phyloP scores from a whole-genome alignment of 2,797 vertebrate species.

The Hyperoplus lanceolatus region DNA sequence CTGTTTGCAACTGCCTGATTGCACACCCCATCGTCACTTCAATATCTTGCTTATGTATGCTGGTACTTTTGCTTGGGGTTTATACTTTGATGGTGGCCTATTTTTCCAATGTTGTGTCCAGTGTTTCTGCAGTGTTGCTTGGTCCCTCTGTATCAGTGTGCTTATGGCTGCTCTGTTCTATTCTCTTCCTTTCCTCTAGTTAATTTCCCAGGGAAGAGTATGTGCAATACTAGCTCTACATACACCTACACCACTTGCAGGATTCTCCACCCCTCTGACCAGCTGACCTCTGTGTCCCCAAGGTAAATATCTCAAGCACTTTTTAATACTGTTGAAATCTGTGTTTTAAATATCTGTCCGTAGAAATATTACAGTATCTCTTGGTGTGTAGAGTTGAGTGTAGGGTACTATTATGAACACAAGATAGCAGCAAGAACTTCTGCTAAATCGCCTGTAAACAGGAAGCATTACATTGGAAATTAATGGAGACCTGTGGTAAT shows the following conservation, averaged over 20 bases:
- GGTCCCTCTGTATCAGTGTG: not conserved
- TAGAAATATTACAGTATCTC: not conserved
- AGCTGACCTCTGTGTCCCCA: constrained; percentile 93
- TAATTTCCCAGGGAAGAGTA: constrained; percentile 97
- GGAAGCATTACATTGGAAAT: not conserved
- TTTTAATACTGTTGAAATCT: not conserved
- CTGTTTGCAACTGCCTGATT: not conserved
- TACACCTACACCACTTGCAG: constrained; percentile 99
- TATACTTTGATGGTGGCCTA: constrained; percentile 13
- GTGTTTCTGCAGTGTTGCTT: constrained; percentile 19
- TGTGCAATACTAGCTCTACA: constrained; percentile 97
- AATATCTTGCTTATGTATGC: constrained; percentile 3
- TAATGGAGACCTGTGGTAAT: not conserved
- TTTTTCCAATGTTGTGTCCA: constrained; percentile 4
- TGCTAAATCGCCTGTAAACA: not conserved
- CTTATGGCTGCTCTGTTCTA: constrained; percentile 41
- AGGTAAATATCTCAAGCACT: constrained; percentile 84
- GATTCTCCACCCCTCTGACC: constrained; percentile 97
- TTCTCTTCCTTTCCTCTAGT: constrained; percentile 82
- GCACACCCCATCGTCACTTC: not conserved
- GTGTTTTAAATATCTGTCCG: not conserved
- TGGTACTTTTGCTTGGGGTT: constrained; percentile 54
- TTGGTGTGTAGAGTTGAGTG: not conserved
- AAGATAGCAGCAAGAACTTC: constrained; percentile 6
- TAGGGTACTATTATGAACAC: constrained; percentile 13